Base-by-base conservation (phyloP, 2,888 invertebrate species). In the Stenoptilia bipunctidactyla region DNA sequence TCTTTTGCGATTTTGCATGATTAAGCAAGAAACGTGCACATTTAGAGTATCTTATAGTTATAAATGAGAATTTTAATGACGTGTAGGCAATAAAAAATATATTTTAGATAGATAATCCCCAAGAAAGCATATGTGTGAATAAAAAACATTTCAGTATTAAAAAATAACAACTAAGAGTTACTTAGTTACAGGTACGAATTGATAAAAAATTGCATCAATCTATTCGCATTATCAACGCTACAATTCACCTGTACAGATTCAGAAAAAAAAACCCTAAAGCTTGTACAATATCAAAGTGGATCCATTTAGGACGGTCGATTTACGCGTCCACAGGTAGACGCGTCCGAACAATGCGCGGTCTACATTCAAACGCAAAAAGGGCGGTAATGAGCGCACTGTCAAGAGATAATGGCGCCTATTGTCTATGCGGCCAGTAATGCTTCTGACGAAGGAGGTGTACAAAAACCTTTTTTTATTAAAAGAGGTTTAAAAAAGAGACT, bases 371-470 rank as follows among this genome's bases (percentile, higher is more conserved):
- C 66, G 56, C 57, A 58, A 74, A 76, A 65, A 77, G 72, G 62
- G 54, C 73, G 76, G 77, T 80, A 80, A 80, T 77, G 79, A 80
- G 79, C 65, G 66, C 67, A 73, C 68, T 71, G 75, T 69, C 69
- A 59, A 63, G 20, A 57, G 56, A 69, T 74, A 75, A 75, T 76
- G 71, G 75, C 54, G 45, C 34, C 62, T 64, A 76, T 79, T 77
- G 77, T 77, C 73, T 73, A 75, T 71, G 73, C 56, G 65, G 58
- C 56, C 58, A 52, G 60, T 51, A 48, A 46, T 52, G 64, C 67
- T 61, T 49, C 62, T 63, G 58, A 51, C 48, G 52, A 52, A 58
- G 20, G 20, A 20, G 20, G 20, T 20, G 20, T 20, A 59, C n/a
- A 55, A 49, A 55, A 55, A 45, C 39, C 41, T 41, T 44, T 55